Evolutionary conservation across 2,888 invertebrate genomes (phyloP), one percentile per base, ranked within the genome.

Genomic region (Eilema depressum): DNA sequence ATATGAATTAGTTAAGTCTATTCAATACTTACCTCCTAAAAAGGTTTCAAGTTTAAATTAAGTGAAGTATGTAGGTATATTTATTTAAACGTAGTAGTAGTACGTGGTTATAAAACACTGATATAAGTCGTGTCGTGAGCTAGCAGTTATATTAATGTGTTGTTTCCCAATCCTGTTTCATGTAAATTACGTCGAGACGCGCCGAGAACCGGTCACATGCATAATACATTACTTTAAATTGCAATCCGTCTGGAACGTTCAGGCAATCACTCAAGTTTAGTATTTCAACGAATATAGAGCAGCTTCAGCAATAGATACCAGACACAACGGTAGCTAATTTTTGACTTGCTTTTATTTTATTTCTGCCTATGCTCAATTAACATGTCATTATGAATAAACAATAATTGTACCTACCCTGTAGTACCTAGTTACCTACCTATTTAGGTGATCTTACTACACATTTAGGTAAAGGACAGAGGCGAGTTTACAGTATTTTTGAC

Each of bases 141-240:
- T 8, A 63, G 41, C 5, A 37, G 23, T 26, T 53, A 25, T 33
- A 37, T 57, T 66, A 20, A 57, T 57, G n/a, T 68, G 23, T 61
- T 26, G 33, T 61, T 59, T 64, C 25, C 41, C 28, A 67, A 68
- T 65, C 33, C 53, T 69, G 60, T 63, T 67, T 63, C 20, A 81
- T 81, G 69, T 41, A 70, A 80, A 81, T 41, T 77, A 28, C 66
- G 37, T 26, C 70, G 66, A 71, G 67, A 61, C 76, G 63, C 41
- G 70, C 30, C 71, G 68, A 59, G 56, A 65, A 63, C 62, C 68
- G 80, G 75, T 74, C 79, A 70, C 75, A 81, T 81, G 71, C 77
- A 81, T 82, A 72, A 79, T 63, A 71, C 80, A 81, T 77, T 66
- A 70, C 64, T 71, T 71, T 64, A n/a, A n/a, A 53, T 64, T 66